phyloP scores from a whole-genome alignment of 1,140 invertebrate genomes.

The Phymorhynchus buccinoides region DNA sequence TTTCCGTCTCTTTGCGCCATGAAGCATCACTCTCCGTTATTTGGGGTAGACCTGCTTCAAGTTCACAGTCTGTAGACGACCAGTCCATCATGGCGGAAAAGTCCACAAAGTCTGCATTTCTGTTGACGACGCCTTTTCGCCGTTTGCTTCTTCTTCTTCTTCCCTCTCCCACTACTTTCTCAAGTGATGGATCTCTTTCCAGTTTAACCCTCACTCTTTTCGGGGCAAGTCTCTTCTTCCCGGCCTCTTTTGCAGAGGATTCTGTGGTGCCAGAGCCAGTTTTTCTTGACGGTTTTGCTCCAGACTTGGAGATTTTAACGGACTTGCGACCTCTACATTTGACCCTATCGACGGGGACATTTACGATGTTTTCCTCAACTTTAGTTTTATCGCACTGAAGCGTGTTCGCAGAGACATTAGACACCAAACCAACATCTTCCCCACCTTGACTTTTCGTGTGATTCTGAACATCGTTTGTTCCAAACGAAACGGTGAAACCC shows the following conservation, averaged over 20 bases:
- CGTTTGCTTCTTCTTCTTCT: background rate
- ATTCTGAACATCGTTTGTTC: background rate
- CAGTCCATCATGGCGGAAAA: slow-evolving; percentile 28
- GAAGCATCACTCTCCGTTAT: background rate
- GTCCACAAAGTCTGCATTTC: background rate
- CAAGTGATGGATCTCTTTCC: background rate
- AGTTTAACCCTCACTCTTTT: background rate
- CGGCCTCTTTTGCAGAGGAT: background rate
- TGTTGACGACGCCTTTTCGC: background rate
- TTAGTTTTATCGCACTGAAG: background rate
- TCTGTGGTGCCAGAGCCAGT: background rate
- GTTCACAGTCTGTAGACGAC: slow-evolving; percentile 21
- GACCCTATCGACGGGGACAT: background rate
- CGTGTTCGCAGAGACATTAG: too few species aligned
- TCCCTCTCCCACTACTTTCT: background rate
- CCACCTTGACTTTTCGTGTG: background rate
- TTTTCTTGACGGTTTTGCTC: background rate
- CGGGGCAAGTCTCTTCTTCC: background rate
- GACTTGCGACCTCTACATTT: background rate
- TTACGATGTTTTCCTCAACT: background rate
- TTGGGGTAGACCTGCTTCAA: background rate
- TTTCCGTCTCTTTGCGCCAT: too few species aligned
- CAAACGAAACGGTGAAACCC: background rate
- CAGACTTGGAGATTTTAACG: background rate
- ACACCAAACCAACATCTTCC: too few species aligned